phyloP scores from a whole-genome alignment of 1,140 invertebrate species.

The Myzus persicae region DNA sequence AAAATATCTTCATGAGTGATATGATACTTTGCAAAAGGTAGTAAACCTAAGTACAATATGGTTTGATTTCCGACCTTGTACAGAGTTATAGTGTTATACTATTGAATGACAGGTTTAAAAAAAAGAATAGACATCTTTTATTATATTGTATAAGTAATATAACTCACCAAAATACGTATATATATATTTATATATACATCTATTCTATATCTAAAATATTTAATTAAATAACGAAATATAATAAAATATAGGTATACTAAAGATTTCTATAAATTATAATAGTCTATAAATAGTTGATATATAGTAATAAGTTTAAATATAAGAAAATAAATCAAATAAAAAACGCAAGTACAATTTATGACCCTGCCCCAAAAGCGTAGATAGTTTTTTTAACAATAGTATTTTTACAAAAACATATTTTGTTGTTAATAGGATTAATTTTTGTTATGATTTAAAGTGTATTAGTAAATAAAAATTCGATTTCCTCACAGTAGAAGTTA shows the following conservation, averaged over 20 bases:
- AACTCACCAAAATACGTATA: not conserved
- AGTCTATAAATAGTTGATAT: not conserved
- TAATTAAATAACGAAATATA: not conserved
- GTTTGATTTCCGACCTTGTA: conserved; percentile 5
- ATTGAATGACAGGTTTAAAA: not conserved
- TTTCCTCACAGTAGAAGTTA: no score
- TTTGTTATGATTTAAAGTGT: no score
- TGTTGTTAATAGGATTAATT: not conserved
- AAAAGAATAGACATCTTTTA: not conserved
- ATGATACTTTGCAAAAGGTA: not conserved
- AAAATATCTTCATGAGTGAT: not conserved
- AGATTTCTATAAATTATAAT: not conserved
- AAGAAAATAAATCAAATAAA: no score
- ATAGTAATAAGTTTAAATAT: no score
- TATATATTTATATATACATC: no score
- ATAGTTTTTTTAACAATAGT: no score
- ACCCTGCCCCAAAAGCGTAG: no score
- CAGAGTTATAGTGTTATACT: not conserved
- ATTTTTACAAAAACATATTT: not conserved
- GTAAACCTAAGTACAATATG: not conserved
- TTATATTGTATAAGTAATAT: not conserved
- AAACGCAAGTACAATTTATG: no score
- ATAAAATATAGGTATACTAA: not conserved
- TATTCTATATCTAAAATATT: not conserved
- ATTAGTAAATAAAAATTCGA: no score